Evolutionary conservation across 2,113 vertebrate genomes (phyloP), one percentile per base, ranked within the genome.

Genomic region (Lophochroa leadbeateri): DNA sequence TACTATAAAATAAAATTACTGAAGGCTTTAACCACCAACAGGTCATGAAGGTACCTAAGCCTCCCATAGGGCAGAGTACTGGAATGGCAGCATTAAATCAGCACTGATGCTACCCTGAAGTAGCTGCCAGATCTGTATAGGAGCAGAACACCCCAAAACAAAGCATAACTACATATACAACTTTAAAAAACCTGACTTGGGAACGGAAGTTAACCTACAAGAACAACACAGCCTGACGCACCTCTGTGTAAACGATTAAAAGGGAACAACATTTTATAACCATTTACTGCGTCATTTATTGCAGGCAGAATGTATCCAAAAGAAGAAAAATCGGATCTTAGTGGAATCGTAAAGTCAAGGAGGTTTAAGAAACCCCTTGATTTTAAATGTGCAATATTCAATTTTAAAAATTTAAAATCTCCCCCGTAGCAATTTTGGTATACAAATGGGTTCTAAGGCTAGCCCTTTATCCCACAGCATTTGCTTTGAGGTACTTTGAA

Each of bases 351-450:
- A 93, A 95, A 96, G 55, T 60, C 35, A 82, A 89, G 86, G 72
- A 92, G 92, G 96, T 82, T 93, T 90, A 74, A 85, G 82, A 94
- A 95, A 96, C 95, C 68, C 74, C 87, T 94, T 43, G 3, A 85
- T 91, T 97, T 95, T 94, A 92, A 92, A 92, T 96, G 88, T 97
- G 98, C 97, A 98, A 96, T 82, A 96, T 68, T 98, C 89, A 96
- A 96, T 97, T 96, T 93, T 82, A 87, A 97, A 96, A 95, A 87
- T 95, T 94, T 90, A 93, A 96, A 97, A 93, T 81, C 82, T 95
- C 64, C 58, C 76, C 43, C n/a, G 1, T 65, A 88, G 84, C 52
- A 84, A 94, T 88, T 87, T 83, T 82, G 82, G 94, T 94, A 95
- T 90, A 96, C 63, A 97, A 94, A 95, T 50, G 80, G 83, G 76